These are phyloP conservation scores for Platycheirus rosarum DNA, from an alignment of 2,888 invertebrate genomes.

Conservation along the genomic window DNA sequence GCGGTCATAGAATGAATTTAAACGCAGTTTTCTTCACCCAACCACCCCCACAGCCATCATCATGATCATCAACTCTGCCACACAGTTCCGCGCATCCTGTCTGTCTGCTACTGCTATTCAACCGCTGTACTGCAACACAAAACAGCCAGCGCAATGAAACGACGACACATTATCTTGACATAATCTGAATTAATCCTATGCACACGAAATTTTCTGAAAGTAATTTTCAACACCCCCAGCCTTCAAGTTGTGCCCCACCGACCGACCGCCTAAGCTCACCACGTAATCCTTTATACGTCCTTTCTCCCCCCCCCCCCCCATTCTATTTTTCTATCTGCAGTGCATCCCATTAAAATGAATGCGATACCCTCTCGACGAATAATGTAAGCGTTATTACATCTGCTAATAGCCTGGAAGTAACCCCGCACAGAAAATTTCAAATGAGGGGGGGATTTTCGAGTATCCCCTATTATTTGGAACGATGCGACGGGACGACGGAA, in stretches of 20 bases:
- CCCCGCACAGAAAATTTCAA: conserved; percentile 39
- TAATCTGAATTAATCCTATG: conserved; percentile 72
- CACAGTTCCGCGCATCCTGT: conserved; percentile 13
- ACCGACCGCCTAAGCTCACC: conserved; percentile 8
- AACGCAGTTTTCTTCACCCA: conserved; percentile 47
- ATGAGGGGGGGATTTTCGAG: not conserved
- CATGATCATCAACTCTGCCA: conserved; percentile 58
- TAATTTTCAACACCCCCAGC: conserved; percentile 31
- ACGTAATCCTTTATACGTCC: conserved; percentile 45
- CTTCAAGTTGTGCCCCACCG: not conserved
- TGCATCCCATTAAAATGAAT: conserved; percentile 71
- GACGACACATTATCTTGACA: conserved; percentile 70
- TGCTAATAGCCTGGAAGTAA: conserved; percentile 69
- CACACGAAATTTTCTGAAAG: conserved; percentile 60
- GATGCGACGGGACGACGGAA: conserved; percentile 16
- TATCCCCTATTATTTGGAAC: conserved; percentile 13
- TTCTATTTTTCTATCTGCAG: conserved; percentile 50
- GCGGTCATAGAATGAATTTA: conserved; percentile 57
- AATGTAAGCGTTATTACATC: conserved; percentile 74
- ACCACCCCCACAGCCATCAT: conserved; percentile 45
- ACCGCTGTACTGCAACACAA: conserved; percentile 35
- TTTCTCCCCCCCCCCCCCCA: not conserved
- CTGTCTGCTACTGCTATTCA: conserved; percentile 43
- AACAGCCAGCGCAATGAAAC: conserved; percentile 31
- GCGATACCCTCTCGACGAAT: conserved; percentile 70